Evolutionary conservation across 2,113 vertebrate species (phyloP).

Genomic region (Pyxicephalus adspersus): DNA sequence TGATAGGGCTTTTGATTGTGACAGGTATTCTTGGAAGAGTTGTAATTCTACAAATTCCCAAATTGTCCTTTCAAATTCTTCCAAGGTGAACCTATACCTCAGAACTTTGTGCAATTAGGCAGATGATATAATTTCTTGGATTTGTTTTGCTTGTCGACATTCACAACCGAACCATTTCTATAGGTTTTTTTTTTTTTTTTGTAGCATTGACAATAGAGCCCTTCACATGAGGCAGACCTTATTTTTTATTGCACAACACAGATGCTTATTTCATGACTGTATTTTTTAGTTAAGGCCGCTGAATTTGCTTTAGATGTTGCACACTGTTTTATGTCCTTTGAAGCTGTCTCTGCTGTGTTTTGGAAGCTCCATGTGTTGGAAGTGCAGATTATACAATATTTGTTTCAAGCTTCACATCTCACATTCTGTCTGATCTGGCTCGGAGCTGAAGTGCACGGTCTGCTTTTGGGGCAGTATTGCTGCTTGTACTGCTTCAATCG

Average conservation of each 20-base stretch:
- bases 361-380: not conserved
- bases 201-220: too few relatives aligned
- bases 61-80: too few relatives aligned
- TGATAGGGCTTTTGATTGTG: too few relatives aligned
- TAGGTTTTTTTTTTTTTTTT: too few relatives aligned
- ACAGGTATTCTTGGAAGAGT: too few relatives aligned
- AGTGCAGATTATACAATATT: not conserved
- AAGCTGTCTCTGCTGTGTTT: not conserved
- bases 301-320: not conserved
- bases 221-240: too few relatives aligned
- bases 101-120: too few relatives aligned
- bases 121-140: too few relatives aligned
- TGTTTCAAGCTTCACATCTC: conserved; percentile 7
- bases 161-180: too few relatives aligned
- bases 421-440: conserved; percentile 29
- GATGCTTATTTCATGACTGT: not conserved
- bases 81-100: too few relatives aligned
- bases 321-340: conserved; percentile 14
- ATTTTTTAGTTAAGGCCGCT: not conserved
- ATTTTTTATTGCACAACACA: conserved; percentile 5
- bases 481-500: not conserved
- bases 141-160: too few relatives aligned
- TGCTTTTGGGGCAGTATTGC: not conserved
- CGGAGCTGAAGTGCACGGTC: not conserved
- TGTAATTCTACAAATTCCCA: too few relatives aligned